Evolutionary conservation across 2,797 vertebrate species (phyloP), one percentile per base, ranked within the genome.

Genomic region (Pantherophis vulpinus): DNA sequence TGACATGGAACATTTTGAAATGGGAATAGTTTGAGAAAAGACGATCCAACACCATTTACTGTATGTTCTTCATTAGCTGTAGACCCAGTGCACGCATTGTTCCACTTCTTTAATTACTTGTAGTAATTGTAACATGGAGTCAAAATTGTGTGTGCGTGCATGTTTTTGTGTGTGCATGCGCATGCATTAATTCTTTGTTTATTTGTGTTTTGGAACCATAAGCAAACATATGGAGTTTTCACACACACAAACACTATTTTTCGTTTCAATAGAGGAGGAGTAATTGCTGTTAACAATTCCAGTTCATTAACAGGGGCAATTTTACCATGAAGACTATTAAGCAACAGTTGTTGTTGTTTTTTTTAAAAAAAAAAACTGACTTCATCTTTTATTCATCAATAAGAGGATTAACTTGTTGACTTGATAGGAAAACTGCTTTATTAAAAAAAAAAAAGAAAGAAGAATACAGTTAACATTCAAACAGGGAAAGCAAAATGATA

Each of bases 211-310:
- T 27, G 42, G n/a, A 87, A 58, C 8, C 63, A 87, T 91, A 95
- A 86, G 86, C 61, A 95, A 89, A 86, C 87, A 55, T 16, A 87
- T 87, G 29, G 87, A 96, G 95, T 95, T 93, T 94, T 86, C 92
- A 47, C 92, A 93, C 96, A 92, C 97, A 86, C 86, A 97, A 96
- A 90, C 18, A 2, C 66, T 90, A 23, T 18, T 95, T 94, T 95
- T 94, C 92, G 18, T 97, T 96, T 97, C 91, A 66, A 12, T 91
- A 94, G 29, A 86, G 87, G 88, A 95, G 0, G 0, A 51, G 95
- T 95, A 93, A 95, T 96, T 97, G 95, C 89, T 96, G 86, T 95
- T 47, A 89, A 97, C 96, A 95, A 93, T 94, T 94, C 94, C 58
- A 92, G 66, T 94, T 97, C 90, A 95, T 96, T 97, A 97, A 93